A percentile compares a stretch with the other conserved stretches of the same genome.
Evolutionary conservation across 2,888 invertebrate species (phyloP).

Genomic region (Hoplodrina blanda): DNA sequence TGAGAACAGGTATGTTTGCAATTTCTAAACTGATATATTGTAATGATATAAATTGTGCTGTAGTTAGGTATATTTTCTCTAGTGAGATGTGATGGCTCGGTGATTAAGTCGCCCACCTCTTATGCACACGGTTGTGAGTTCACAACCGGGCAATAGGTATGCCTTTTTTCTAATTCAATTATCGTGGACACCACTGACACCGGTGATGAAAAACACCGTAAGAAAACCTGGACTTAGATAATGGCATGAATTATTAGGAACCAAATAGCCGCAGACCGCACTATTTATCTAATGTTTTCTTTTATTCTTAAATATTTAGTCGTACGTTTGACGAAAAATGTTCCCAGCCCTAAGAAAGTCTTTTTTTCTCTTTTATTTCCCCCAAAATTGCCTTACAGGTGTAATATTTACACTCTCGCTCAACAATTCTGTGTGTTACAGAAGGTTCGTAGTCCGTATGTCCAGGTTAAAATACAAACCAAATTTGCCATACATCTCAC

Average conservation of each 20-base stretch:
- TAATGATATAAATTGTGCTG: neutral
- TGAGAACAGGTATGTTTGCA: neutral
- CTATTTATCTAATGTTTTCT: no score
- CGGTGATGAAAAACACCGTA: no score
- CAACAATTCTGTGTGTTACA: neutral
- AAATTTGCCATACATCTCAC: conserved; percentile 1
- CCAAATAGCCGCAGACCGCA: no score
- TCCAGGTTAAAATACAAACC: neutral
- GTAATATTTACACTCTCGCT: neutral
- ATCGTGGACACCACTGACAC: no score
- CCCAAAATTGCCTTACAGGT: neutral
- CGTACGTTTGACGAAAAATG: no score
- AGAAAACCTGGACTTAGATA: no score
- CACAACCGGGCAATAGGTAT: no score
- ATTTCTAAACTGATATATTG: conserved; percentile 1
- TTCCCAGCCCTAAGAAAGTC: neutral
- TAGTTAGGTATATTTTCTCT: neutral
- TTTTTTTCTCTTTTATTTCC: neutral
- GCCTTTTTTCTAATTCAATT: no score
- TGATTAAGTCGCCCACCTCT: no score
- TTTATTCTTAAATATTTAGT: no score
- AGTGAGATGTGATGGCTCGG: neutral
- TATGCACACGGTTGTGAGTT: no score
- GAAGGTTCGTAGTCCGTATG: neutral
- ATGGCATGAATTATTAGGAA: no score